Evolutionary conservation across 2,888 invertebrate species (phyloP).

Genomic region (Dynastes grantii): DNA sequence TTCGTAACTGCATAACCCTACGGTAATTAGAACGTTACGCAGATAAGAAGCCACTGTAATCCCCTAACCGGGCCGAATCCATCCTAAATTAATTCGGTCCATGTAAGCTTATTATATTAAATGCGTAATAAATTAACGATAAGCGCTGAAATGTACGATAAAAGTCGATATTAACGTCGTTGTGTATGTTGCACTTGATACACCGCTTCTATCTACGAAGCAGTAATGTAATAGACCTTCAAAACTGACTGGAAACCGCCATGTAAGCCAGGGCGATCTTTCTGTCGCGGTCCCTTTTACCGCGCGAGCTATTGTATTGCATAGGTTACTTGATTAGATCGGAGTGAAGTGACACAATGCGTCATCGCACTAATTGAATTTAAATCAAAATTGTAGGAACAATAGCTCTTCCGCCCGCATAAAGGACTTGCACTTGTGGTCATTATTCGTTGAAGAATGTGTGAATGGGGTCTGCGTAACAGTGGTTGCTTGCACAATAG

Average conservation of each 20-base stretch:
- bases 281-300: not conserved
- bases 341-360: not conserved
- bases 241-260: too few relatives aligned
- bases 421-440: not conserved
- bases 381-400: conserved; percentile 23
- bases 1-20: not conserved
- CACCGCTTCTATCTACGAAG: too few relatives aligned
- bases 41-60: conserved; percentile 9
- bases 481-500: too few relatives aligned
- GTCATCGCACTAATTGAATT: conserved; percentile 25
- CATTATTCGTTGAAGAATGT: not conserved
- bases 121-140: not conserved
- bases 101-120: not conserved
- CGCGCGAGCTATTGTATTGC: not conserved
- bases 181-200: too few relatives aligned
- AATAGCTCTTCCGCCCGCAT: conserved; percentile 36
- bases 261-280: too few relatives aligned
- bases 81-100: not conserved
- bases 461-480: not conserved
- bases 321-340: conserved; percentile 4
- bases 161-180: not conserved
- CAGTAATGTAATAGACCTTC: too few relatives aligned
- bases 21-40: not conserved
- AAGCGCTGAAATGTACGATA: not conserved
- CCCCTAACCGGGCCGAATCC: not conserved